Conservation (phyloP, 1,140 invertebrate genomes). For the Colletes gigas region DNA sequence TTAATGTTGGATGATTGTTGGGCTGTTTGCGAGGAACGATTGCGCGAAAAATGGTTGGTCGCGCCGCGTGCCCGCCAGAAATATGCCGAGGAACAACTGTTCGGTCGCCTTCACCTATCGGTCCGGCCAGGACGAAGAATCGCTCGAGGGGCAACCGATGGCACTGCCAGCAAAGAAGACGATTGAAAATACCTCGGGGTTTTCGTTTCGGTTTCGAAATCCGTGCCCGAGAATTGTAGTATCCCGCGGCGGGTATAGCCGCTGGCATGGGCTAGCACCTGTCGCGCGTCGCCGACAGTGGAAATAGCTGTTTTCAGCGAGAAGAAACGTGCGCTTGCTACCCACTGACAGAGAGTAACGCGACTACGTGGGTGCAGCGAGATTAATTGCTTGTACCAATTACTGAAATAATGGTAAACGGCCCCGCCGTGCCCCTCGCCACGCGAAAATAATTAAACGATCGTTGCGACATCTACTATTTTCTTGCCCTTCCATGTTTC, state of each 20-base stretch:
- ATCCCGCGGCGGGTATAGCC: slow-evolving; percentile 28
- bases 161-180: slow-evolving; percentile 48
- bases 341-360: slow-evolving; percentile 30
- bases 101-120: slow-evolving; percentile 61
- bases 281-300: slow-evolving; percentile 57
- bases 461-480: not conserved
- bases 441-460: not conserved
- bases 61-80: slow-evolving; percentile 43
- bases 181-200: slow-evolving; percentile 65
- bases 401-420: slow-evolving; percentile 46
- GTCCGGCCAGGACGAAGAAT: slow-evolving; percentile 53
- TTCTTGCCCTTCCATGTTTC: too few species aligned
- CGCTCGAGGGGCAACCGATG: slow-evolving; percentile 11
- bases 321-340: slow-evolving; percentile 17
- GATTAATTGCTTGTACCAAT: slow-evolving; percentile 45
- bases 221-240: slow-evolving; percentile 45
- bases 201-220: slow-evolving; percentile 56
- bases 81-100: slow-evolving; percentile 49
- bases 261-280: slow-evolving; percentile 45
- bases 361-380: slow-evolving; percentile 35
- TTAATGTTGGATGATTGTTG: too few species aligned
- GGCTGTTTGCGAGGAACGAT: too few species aligned
- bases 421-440: not conserved
- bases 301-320: slow-evolving; percentile 55
- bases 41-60: too few species aligned